Evolutionary conservation across 2,888 invertebrate genomes (phyloP), one percentile per base, ranked within the genome.

Genomic region (Syrphus vitripennis): DNA sequence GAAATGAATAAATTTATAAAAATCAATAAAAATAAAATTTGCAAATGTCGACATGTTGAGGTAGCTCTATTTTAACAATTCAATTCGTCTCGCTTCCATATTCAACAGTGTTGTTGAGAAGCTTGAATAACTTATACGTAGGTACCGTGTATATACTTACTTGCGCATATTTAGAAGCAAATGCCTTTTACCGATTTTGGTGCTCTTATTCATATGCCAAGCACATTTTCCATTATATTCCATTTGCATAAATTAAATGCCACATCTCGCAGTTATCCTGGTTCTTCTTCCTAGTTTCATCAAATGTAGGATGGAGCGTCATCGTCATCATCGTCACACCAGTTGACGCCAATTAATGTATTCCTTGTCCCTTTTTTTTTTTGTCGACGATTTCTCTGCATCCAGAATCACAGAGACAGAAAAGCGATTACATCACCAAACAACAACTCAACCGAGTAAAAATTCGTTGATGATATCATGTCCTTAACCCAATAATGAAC

Each of bases 281-380:
- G 10, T 65, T 29, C 19, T 45, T 19, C 4, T 29, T 29, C 6
- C 16, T 24, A 40, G n/a, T 26, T 29, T 45, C 26, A 29, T 63
- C 45, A 26, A 63, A 34, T 2, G 31, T 10, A 9, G 55, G 31
- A 31, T 16, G 29, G 4, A 3, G 1, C 31, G 12, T 31, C 31
- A 3, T 34, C 31, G 45, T 45, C 48, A 21, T 48, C 48, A 3
- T 19, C 21, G 65, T 65, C 45, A 65, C 65, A 65, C 45, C 45
- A 65, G 65, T 65, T 65, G 65, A 65, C 65, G 65, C 45, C 65
- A 45, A 65, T 65, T 65, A 65, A 65, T 65, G 29, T 65, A 45
- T 65, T 45, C 45, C 26, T 29, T 29, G 26, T 1, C 31, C 19
- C 1, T 42, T 42, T 63, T 42, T 55, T 55, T 63, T 16, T 10